Percentiles rank a stretch among this genome's conserved stretches.
These are phyloP conservation scores for Distichodus sexfasciatus DNA, from an alignment of 2,797 vertebrate species.

Conservation along the genomic window DNA sequence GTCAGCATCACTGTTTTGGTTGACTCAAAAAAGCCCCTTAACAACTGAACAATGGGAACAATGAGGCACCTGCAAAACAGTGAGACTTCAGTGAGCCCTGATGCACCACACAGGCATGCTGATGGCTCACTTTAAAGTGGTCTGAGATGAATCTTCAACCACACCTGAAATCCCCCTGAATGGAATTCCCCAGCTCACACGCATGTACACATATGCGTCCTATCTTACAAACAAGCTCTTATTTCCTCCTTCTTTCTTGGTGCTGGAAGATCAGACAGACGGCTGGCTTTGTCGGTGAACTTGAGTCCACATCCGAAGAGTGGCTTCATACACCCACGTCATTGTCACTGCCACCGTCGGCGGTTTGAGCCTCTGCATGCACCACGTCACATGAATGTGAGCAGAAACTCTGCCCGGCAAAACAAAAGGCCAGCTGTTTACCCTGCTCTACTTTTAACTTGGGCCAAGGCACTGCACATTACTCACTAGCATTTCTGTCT, in stretches of 20 bases:
- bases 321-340: conserved; percentile 52
- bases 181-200: conserved; percentile 68
- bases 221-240: conserved; percentile 33
- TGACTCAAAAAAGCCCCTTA: conserved; percentile 41
- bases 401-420: conserved; percentile 63
- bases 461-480: conserved; percentile 44
- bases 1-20: conserved; percentile 42
- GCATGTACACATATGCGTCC: conserved; percentile 26
- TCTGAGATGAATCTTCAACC: conserved; percentile 68
- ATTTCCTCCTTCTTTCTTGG: conserved; percentile 38
- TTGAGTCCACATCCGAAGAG: conserved; percentile 34
- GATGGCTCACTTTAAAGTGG: conserved; percentile 72
- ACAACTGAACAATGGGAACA: conserved; percentile 40
- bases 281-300: conserved; percentile 41
- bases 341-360: conserved; percentile 44
- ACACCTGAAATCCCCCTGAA: conserved; percentile 66
- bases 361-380: conserved; percentile 57
- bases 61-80: conserved; percentile 49
- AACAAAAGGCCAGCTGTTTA: conserved; percentile 77
- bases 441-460: conserved; percentile 62
- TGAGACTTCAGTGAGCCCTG: conserved; percentile 38
- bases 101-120: conserved; percentile 58
- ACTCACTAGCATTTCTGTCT: conserved; percentile 65
- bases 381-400: conserved; percentile 60
- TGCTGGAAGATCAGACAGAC: conserved; percentile 40